Percentiles rank a stretch among this genome's conserved stretches.
Conservation (phyloP, 2,888 invertebrate species). For the Melanotus villosus region DNA sequence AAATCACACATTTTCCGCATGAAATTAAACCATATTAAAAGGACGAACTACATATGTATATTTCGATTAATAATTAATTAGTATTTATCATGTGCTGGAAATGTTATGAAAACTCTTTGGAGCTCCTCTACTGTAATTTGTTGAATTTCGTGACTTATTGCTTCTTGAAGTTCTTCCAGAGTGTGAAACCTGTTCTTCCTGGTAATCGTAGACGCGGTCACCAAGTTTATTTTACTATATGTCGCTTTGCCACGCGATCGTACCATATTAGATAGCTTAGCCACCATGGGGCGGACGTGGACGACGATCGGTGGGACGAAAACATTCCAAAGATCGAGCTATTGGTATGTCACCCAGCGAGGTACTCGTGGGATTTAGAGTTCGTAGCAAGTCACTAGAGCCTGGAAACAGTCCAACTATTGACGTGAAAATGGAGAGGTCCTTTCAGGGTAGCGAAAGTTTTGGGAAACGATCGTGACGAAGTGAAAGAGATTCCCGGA, state of each 20-base stretch:
- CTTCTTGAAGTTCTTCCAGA: too few species aligned
- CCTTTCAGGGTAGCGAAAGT: neutral
- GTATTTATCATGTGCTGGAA: too few species aligned
- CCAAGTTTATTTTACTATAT: too few species aligned
- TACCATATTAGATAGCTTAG: neutral
- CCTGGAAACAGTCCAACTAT: too few species aligned
- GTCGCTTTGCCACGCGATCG: constrained; percentile 4
- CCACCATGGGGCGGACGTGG: constrained; percentile 4
- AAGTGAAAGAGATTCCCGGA: neutral
- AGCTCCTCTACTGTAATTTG: too few species aligned
- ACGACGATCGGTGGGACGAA: constrained; percentile 43
- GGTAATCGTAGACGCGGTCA: too few species aligned
- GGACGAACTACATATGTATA: neutral
- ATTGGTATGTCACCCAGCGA: constrained; percentile 44
- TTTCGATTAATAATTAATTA: neutral
- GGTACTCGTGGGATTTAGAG: constrained; percentile 45
- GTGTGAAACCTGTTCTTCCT: too few species aligned
- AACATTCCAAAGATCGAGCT: constrained; percentile 44
- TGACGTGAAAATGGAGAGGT: neutral
- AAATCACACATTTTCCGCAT: too few species aligned
- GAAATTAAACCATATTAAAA: neutral
- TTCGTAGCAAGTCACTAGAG: too few species aligned
- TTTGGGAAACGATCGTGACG: neutral
- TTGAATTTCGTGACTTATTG: too few species aligned
- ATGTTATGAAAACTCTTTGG: too few species aligned